Percentiles rank a stretch among this genome's conserved stretches.
These are phyloP conservation scores for Chaitophorus viminalis DNA, from an alignment of 2,888 invertebrate species.

Conservation along the genomic window DNA sequence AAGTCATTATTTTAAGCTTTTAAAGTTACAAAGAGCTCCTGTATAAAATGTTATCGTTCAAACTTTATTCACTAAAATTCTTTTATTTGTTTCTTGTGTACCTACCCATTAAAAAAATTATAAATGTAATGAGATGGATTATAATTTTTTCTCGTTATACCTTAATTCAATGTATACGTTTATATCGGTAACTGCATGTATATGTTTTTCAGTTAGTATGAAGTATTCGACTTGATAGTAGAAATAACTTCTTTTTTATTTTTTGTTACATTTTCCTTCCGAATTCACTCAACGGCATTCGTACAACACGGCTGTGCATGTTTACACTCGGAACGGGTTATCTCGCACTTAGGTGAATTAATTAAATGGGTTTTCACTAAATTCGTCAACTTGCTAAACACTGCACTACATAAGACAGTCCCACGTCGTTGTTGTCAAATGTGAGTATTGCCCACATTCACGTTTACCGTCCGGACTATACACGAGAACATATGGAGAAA, in stretches of 20 bases:
- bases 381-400: not conserved
- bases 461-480: not conserved
- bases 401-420: not conserved
- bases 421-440: not conserved
- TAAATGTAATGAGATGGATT: too few relatives aligned
- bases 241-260: too few relatives aligned
- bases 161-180: too few relatives aligned
- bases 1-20: not conserved
- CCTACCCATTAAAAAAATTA: too few relatives aligned
- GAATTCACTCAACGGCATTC: too few relatives aligned
- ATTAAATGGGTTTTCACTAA: not conserved
- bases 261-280: too few relatives aligned
- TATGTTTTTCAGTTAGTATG: too few relatives aligned
- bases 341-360: not conserved
- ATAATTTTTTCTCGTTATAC: too few relatives aligned
- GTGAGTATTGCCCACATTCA: not conserved
- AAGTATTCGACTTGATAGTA: too few relatives aligned
- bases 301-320: not conserved
- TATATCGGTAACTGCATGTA: too few relatives aligned
- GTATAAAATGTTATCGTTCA: not conserved
- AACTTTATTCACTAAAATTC: too few relatives aligned
- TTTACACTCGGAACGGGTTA: not conserved
- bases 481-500: not conserved
- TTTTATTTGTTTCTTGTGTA: too few relatives aligned
- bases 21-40: not conserved